Evolutionary conservation across 2,888 invertebrate species (phyloP), one percentile per base, ranked within the genome.

Genomic region (Synergus laeviventris): DNA sequence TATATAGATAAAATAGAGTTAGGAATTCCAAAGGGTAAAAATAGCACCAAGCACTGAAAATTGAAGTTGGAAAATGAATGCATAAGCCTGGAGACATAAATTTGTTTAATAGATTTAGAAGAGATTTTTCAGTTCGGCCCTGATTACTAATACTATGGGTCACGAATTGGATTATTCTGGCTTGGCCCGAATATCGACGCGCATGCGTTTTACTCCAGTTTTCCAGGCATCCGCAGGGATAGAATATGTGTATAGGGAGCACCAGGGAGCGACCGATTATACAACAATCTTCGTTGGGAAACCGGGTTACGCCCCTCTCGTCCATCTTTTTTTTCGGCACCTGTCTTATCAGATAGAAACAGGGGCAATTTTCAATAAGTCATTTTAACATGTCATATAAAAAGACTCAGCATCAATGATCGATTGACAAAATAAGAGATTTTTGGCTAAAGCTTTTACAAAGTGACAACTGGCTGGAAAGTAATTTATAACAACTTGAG

Each of bases 131-230:
- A 70, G 36, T 31, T 49, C 49, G 70, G 3, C 49, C 49, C 49
- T 70, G 70, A 70, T 49, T 54, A 31, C 70, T 49, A 31, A 70
- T 70, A 54, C 18, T 45, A 49, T 70, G 70, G 70, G 70, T 31
- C 70, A 49, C 61, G 73, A 81, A 82, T 81, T 78, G 79, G 78
- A 82, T 83, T 81, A 82, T 81, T 83, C 83, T 80, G 73, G 76
- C 73, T 76, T 80, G 83, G 81, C 81, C 79, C 80, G 79, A 78
- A 81, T 80, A 80, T 78, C 18, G 59, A 14, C 79, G 82, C 83
- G 85, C 85, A 83, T 81, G 83, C 85, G 85, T 79, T 79, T 79
- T 81, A 83, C 81, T 85, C 81, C 78, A 84, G 79, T 82, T 84
- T 83, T 74, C 66, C 38, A 73, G n/a, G 74, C 74, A 61, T 56